Evolutionary conservation across 2,797 vertebrate genomes (phyloP).

Genomic region (Coluber constrictor): DNA sequence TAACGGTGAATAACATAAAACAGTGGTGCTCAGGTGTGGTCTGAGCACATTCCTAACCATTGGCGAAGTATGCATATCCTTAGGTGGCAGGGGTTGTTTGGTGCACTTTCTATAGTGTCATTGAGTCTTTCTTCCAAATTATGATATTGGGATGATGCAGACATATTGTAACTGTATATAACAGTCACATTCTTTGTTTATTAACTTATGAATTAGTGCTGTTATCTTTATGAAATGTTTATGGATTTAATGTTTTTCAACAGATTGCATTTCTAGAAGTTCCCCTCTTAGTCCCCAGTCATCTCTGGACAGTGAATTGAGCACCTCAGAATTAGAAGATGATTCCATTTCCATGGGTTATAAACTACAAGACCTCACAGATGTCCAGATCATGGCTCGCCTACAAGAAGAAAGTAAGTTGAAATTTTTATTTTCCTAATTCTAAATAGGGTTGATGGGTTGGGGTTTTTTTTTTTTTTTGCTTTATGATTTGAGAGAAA

Average conservation of each 20-base stretch:
- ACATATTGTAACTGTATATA: neutral
- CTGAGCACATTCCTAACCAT: neutral
- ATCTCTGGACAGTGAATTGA: conserved; percentile 90
- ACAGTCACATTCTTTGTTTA: neutral
- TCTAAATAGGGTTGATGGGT: neutral
- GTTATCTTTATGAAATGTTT: conserved; percentile 9
- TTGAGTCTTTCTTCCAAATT: neutral
- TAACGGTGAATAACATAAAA: neutral
- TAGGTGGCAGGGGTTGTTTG: neutral
- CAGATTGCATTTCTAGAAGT: conserved; percentile 78
- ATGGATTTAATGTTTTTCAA: conserved; percentile 36
- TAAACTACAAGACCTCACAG: conserved; percentile 96
- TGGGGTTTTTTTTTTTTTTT: neutral
- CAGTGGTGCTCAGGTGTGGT: neutral
- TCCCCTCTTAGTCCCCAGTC: conserved; percentile 91
- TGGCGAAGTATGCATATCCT: neutral
- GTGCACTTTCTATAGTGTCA: neutral
- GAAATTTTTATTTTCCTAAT: neutral
- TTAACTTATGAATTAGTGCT: neutral
- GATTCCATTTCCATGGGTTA: conserved; percentile 96
- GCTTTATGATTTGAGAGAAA: neutral
- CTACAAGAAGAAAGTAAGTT: conserved; percentile 97
- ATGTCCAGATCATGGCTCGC: conserved; percentile 98
- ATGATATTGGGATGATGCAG: neutral
- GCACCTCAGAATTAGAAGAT: conserved; percentile 88